Evolutionary conservation across 2,888 invertebrate genomes (phyloP).

Genomic region (Ormyrus nitidulus): DNA sequence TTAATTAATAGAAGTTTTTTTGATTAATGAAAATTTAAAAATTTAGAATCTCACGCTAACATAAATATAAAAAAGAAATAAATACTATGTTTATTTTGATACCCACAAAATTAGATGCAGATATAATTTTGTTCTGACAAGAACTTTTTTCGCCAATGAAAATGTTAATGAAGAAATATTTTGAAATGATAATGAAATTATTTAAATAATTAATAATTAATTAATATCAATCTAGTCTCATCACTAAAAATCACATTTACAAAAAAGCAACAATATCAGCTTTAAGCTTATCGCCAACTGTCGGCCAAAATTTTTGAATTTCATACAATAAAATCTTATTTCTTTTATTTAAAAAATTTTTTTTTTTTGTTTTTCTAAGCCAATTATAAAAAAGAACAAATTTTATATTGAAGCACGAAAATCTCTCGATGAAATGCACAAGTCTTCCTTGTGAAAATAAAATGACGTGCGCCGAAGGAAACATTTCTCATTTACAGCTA

Average conservation of each 20-base stretch:
- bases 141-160: slow-evolving; percentile 44
- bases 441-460: slow-evolving; percentile 13
- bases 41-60: slow-evolving; percentile 7
- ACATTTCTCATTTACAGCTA: slow-evolving; percentile 25
- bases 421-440: slow-evolving; percentile 23
- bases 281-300: slow-evolving; percentile 36
- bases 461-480: slow-evolving; percentile 34
- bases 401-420: slow-evolving; percentile 8
- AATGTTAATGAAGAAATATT: slow-evolving; percentile 30
- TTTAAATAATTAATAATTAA: slow-evolving; percentile 38
- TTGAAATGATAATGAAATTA: slow-evolving; percentile 16
- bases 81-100: not conserved
- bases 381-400: slow-evolving; percentile 18
- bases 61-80: slow-evolving; percentile 12
- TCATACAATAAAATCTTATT: not conserved
- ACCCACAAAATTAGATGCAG: no score
- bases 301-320: slow-evolving; percentile 18
- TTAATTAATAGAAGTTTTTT: slow-evolving; percentile 26
- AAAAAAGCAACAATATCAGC: slow-evolving; percentile 38
- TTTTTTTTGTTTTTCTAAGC: not conserved
- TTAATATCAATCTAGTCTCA: slow-evolving; percentile 38
- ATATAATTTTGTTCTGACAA: not conserved
- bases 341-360: not conserved
- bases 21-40: slow-evolving; percentile 7
- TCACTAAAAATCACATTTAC: slow-evolving; percentile 34